A percentile compares a stretch with the other conserved stretches of the same genome.
Conservation (phyloP, 2,888 invertebrate species). For the Heliconius ethilla region DNA sequence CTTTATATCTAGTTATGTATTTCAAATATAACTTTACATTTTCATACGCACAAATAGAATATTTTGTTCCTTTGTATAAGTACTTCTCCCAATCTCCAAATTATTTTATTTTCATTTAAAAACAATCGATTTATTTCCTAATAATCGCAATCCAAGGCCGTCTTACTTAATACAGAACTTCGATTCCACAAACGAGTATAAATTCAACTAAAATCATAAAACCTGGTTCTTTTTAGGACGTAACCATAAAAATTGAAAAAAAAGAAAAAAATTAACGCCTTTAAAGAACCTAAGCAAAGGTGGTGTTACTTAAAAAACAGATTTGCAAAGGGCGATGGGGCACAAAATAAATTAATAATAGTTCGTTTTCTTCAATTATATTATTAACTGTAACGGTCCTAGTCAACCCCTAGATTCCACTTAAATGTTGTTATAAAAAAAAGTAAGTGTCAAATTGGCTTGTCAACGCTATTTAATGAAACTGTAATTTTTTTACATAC, state of each 20-base stretch:
- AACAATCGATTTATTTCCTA: neutral
- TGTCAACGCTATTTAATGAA: conserved; percentile 27
- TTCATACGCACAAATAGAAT: conserved; percentile 24
- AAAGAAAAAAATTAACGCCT: conserved; percentile 20
- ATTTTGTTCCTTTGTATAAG: conserved; percentile 14
- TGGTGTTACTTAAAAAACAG: conserved; percentile 30
- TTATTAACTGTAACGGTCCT: conserved; percentile 70
- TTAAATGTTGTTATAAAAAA: conserved; percentile 29
- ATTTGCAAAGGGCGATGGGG: conserved; percentile 51
- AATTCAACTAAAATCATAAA: conserved; percentile 5
- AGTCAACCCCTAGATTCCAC: conserved; percentile 61
- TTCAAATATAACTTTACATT: conserved; percentile 10
- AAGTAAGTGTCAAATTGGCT: conserved; percentile 30
- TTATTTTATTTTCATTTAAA: neutral
- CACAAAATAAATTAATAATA: conserved; percentile 58
- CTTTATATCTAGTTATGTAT: conserved; percentile 26
- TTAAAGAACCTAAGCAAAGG: conserved; percentile 28
- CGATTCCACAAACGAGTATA: conserved; percentile 39
- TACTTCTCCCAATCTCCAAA: conserved; percentile 23
- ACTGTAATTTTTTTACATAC: conserved; percentile 19
- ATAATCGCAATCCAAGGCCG: neutral
- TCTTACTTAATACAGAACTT: conserved; percentile 27
- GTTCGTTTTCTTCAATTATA: conserved; percentile 64
- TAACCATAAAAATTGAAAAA: conserved; percentile 33
- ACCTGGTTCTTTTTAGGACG: conserved; percentile 24